Evolutionary conservation across 2,113 vertebrate genomes (phyloP).

Genomic region (Oceanodroma tethys): DNA sequence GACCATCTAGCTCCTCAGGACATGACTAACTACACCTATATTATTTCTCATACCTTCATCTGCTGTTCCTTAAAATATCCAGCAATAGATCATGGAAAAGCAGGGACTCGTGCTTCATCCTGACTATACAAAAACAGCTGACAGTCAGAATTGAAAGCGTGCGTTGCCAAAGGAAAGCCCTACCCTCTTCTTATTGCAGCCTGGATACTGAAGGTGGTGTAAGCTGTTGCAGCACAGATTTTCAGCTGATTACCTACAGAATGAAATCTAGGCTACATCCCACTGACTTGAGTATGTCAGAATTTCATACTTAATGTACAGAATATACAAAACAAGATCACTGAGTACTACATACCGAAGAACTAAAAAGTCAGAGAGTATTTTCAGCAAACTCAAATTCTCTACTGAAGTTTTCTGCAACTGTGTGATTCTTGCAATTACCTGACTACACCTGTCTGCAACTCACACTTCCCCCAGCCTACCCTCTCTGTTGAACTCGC

Average conservation of each 20-base stretch:
- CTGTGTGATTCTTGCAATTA: not conserved
- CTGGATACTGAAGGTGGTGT: not conserved
- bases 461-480: not conserved
- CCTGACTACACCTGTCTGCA: not conserved
- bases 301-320: not conserved
- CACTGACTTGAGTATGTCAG: not conserved
- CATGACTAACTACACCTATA: not conserved
- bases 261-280: not conserved
- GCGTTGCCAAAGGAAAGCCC: not conserved
- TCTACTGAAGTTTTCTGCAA: not conserved
- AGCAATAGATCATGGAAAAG: not conserved
- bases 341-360: rapidly evolving
- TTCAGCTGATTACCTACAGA: not conserved
- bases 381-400: not conserved
- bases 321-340: not conserved
- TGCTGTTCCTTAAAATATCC: not conserved
- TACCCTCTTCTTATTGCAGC: not conserved
- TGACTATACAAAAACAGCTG: rapidly evolving
- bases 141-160: not conserved
- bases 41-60: not conserved
- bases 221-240: not conserved
- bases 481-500: not conserved
- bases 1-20: not conserved
- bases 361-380: not conserved
- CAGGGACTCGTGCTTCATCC: not conserved